Base-by-base conservation (phyloP, 2,888 invertebrate species). In the Lithodes maja region DNA sequence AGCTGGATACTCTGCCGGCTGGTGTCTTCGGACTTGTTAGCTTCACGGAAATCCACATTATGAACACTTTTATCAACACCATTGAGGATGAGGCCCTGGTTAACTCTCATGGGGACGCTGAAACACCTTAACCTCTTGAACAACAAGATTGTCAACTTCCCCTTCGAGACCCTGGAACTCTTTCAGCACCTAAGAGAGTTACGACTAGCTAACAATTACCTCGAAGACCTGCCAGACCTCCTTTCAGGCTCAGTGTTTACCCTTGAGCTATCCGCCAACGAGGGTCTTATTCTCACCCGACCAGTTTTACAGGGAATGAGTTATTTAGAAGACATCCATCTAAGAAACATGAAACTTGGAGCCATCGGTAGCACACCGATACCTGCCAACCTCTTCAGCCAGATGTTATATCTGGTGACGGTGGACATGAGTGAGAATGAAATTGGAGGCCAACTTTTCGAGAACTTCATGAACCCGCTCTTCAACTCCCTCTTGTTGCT, bases 31-130 rank as follows among this genome's bases (percentile, higher is more conserved):
- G 54, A 52, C 49, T 33, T 1, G 74, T 54, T 12, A 71, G 15
- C 1, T 86, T 82, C 77, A 3, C 54, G 7, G 1, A 81, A 9
- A 80, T 86, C n/a, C 17, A 75, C 55, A 86, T 86, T 9, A 15
- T 77, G 5, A 71, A 55, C 74, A 86, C 86, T 9, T 33, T 1
- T 3, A 71, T 86, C 50, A 49, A 52, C 50, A 75, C 82, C 9
- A 68, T 86, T n/a, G 86, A 86, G 50, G 86, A 86, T n/a, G 69
- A 82, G n/a, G 68, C 61, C 49, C 71, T 86, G 12, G 75, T 17
- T 9, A 75, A 82, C 49, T 86, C 82, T 2, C 86, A 86, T 71
- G 75, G 2, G 2, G 15, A 82, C 86, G 3, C 75, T 86, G 15
- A 3, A 3, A 9, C 3, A 12, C 9, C 50, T 86, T n/a, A 53